These are phyloP conservation scores for Cottoperca gobio DNA, from an alignment of 2,797 vertebrate species.

Conservation along the genomic window DNA sequence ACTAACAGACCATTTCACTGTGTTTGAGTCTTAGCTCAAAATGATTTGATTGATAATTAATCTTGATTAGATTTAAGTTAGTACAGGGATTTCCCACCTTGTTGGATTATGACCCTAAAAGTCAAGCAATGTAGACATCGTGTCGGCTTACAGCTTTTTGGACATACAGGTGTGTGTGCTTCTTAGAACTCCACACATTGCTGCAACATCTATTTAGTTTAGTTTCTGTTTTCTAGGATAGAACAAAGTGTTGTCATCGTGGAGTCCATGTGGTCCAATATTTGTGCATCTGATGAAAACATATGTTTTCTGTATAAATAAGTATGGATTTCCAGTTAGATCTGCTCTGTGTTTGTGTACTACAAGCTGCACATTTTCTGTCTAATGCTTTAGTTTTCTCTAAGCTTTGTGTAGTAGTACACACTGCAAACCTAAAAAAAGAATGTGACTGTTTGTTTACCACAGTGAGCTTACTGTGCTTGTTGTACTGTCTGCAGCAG, in stretches of 20 bases:
- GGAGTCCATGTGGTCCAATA: neutral
- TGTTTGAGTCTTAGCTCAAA: no score
- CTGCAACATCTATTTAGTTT: neutral
- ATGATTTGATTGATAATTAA: no score
- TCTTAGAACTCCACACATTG: neutral
- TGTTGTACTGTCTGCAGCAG: slow-evolving; percentile 28
- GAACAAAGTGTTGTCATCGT: neutral
- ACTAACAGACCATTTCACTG: neutral
- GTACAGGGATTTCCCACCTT: neutral
- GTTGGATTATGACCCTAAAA: no score
- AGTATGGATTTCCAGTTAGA: neutral
- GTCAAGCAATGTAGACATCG: no score
- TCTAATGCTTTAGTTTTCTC: neutral
- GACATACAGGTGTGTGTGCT: neutral
- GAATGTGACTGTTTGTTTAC: slow-evolving; percentile 7
- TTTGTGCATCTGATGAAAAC: neutral
- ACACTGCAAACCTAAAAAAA: slow-evolving; percentile 7
- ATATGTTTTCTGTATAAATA: neutral
- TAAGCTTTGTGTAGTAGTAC: neutral
- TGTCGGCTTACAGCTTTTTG: no score
- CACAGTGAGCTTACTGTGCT: slow-evolving; percentile 4
- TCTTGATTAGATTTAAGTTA: neutral
- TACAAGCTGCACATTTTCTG: neutral
- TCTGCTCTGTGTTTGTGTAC: neutral
- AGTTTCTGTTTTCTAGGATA: neutral